These are phyloP conservation scores for Pentalonia nigronervosa DNA, from an alignment of 1,140 invertebrate species.

Conservation along the genomic window DNA sequence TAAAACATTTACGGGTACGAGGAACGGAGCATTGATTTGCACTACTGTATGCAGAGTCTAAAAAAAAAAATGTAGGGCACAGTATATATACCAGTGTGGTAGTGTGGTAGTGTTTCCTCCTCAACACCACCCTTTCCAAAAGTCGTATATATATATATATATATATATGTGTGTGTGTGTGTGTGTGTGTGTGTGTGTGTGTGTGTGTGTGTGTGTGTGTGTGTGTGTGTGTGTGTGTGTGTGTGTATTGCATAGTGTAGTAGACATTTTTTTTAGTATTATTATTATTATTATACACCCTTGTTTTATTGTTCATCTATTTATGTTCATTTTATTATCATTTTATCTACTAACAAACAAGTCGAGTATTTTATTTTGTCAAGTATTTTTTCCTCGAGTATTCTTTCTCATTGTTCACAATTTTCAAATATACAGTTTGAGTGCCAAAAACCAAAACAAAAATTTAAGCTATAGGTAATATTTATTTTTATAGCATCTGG, in stretches of 20 bases:
- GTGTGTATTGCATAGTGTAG: not conserved
- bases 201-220: not conserved
- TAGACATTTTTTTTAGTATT: slow-evolving; percentile 5
- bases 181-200: too few relatives aligned
- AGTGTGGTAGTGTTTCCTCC: not conserved
- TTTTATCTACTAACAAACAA: not conserved
- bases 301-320: slow-evolving; percentile 31
- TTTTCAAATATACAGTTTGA: not conserved
- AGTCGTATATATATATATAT: not conserved
- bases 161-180: not conserved
- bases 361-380: slow-evolving; percentile 18
- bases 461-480: slow-evolving; percentile 7
- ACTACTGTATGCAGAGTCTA: not conserved
- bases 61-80: not conserved
- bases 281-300: not conserved
- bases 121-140: not conserved
- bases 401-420: not conserved
- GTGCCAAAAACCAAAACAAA: slow-evolving; percentile 17
- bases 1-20: not conserved
- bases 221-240: not conserved
- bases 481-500: not conserved
- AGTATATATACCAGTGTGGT: not conserved
- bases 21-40: slow-evolving; percentile 7
- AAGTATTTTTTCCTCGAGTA: not conserved
- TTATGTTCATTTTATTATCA: slow-evolving; percentile 21